phyloP scores from a whole-genome alignment of 2,113 vertebrate species.

The Albula goreensis region DNA sequence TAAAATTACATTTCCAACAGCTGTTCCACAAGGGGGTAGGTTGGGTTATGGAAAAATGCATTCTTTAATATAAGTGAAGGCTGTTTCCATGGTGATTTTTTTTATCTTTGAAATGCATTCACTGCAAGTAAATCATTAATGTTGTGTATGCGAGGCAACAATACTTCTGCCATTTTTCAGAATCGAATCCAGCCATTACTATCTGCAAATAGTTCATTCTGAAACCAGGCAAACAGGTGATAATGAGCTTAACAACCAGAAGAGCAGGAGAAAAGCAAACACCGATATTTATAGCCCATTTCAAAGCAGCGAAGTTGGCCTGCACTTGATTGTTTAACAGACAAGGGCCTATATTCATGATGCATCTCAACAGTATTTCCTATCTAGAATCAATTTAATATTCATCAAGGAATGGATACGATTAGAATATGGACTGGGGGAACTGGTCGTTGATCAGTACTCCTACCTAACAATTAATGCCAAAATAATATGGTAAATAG shows the following conservation, averaged over 20 bases:
- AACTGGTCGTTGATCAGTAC: no score
- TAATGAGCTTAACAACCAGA: background rate
- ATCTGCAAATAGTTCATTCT: background rate
- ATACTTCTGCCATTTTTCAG: constrained; percentile 19
- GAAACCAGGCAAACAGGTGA: background rate
- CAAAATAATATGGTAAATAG: no score
- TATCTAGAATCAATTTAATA: no score
- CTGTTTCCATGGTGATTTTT: constrained; percentile 32
- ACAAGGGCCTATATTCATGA: background rate
- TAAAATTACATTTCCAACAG: constrained; percentile 15
- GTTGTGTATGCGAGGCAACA: constrained; percentile 1
- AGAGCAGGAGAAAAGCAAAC: background rate
- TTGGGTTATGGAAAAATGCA: constrained; percentile 16
- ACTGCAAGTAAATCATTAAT: constrained; percentile 28
- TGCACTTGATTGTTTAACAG: background rate
- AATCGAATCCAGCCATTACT: background rate
- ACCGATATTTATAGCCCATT: background rate
- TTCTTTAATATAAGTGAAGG: constrained; percentile 22
- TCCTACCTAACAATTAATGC: no score
- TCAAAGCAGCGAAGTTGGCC: background rate
- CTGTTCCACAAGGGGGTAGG: background rate
- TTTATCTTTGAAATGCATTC: background rate
- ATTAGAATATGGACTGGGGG: no score
- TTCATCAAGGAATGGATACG: no score
- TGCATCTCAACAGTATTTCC: no score